These are phyloP conservation scores for Rhinoderma darwinii DNA, from an alignment of 2,113 vertebrate species.

Conservation along the genomic window DNA sequence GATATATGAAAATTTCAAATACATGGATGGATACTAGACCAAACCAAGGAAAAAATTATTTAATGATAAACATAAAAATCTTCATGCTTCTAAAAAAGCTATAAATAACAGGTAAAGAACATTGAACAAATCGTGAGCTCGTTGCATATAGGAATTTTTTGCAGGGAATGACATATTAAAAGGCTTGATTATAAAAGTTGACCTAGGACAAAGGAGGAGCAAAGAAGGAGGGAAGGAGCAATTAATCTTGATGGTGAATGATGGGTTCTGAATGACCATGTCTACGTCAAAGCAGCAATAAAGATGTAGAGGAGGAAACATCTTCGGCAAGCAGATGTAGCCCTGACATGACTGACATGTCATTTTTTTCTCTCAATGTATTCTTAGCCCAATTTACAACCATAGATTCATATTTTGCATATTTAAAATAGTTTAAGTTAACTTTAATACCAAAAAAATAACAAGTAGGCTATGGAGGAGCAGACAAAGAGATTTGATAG, in stretches of 20 bases:
- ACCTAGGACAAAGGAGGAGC: neutral
- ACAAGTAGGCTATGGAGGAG: no score
- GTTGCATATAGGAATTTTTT: neutral
- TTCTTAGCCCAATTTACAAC: neutral
- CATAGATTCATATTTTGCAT: neutral
- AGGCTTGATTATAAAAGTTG: neutral
- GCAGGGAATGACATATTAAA: neutral
- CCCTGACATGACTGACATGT: neutral
- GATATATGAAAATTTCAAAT: no score
- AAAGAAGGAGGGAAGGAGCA: neutral
- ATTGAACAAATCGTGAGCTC: neutral
- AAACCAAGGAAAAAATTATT: no score
- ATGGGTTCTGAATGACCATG: neutral
- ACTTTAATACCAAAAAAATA: neutral
- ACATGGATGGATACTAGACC: no score
- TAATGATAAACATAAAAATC: no score
- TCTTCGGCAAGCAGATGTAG: neutral
- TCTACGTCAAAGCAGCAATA: neutral
- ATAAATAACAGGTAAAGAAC: neutral
- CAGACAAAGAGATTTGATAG: no score
- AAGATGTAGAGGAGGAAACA: neutral
- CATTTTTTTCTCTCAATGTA: neutral
- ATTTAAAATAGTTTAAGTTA: neutral
- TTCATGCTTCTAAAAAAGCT: no score
- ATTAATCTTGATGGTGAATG: slow-evolving; percentile 5